phyloP scores from a whole-genome alignment of 2,113 vertebrate genomes.

The Lethenteron camtschaticum region DNA sequence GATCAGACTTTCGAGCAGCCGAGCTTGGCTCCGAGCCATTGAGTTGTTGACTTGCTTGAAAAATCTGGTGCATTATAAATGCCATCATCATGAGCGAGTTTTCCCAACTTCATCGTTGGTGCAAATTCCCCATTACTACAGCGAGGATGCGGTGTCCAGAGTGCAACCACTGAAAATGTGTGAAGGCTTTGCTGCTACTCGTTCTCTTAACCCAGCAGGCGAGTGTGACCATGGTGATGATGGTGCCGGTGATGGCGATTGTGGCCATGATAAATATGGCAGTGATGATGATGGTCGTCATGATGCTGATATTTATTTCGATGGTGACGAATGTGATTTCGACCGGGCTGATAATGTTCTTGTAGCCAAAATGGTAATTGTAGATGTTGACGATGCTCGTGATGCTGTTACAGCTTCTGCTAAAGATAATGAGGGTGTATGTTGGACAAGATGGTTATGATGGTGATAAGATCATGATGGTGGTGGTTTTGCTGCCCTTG shows the following conservation, averaged over 20 bases:
- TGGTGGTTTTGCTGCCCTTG: neutral
- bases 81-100: no score
- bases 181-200: no score
- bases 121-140: no score
- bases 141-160: no score
- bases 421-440: neutral
- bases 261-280: neutral
- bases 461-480: neutral
- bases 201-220: neutral
- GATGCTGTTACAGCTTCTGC: neutral
- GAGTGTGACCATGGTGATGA: neutral
- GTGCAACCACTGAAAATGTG: no score
- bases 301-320: neutral
- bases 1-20: no score
- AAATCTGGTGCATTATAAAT: no score
- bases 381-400: neutral
- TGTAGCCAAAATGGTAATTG: neutral
- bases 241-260: neutral
- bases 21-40: no score
- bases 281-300: neutral
- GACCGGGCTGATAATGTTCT: neutral
- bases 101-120: no score
- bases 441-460: neutral
- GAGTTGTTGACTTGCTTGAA: no score
- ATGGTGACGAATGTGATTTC: neutral